These are phyloP conservation scores for Taeniopygia guttata DNA, from an alignment of 2,797 vertebrate genomes.

Conservation along the genomic window DNA sequence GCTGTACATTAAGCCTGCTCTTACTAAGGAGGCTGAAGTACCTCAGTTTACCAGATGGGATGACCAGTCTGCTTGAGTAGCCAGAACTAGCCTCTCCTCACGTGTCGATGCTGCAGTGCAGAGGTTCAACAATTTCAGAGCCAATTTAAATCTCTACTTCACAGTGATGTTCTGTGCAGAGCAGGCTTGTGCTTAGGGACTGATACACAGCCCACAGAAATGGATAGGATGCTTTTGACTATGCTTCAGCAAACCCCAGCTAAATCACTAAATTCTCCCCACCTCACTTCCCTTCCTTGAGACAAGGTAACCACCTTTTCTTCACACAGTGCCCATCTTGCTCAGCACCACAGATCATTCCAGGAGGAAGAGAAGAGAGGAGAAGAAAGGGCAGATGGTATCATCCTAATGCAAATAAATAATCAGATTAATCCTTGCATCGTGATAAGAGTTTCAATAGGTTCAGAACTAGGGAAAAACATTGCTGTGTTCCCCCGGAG, in stretches of 20 bases:
- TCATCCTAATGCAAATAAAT: constrained; percentile 55
- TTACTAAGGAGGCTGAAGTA: background rate
- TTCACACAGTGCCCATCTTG: background rate
- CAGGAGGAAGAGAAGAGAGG: background rate
- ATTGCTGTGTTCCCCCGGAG: background rate
- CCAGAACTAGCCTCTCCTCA: background rate
- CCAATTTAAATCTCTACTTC: background rate
- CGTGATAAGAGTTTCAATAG: constrained; percentile 49
- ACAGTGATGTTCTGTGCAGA: background rate
- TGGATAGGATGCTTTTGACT: background rate
- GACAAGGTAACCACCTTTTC: background rate
- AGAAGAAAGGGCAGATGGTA: constrained; percentile 44
- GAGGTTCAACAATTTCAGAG: background rate
- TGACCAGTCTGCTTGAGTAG: background rate
- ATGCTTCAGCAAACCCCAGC: background rate
- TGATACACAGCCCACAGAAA: background rate
- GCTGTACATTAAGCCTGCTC: background rate
- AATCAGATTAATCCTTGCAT: constrained; percentile 41
- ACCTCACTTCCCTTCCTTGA: background rate
- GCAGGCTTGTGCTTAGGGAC: background rate
- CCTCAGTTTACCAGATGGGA: background rate
- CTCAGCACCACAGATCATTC: background rate
- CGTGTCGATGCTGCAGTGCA: background rate
- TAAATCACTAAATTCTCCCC: background rate
- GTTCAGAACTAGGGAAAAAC: constrained; percentile 11